Evolutionary conservation across 2,797 vertebrate genomes (phyloP), one percentile per base, ranked within the genome.

Genomic region (Moxostoma hubbsi): DNA sequence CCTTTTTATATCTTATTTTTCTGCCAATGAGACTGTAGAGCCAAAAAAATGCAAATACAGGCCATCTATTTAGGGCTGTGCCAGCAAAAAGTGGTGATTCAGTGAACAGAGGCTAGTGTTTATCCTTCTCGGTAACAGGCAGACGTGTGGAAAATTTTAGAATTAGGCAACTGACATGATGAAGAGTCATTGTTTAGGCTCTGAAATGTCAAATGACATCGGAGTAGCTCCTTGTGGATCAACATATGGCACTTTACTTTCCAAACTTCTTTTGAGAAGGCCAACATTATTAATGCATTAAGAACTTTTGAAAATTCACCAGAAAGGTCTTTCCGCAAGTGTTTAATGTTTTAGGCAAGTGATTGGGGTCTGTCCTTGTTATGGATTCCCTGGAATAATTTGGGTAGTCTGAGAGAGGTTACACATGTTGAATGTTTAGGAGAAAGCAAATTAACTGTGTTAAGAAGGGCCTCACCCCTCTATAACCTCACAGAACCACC

Each of bases 391-490:
- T 63, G 63, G 63, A 76, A 73, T 61, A 59, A 63, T 77, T 76
- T 50, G 58, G 58, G 55, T 24, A 58, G 49, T 68, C 70, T 59
- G 46, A n/a, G 11, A 81, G 73, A 58, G 58, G 51, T 79, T 69
- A 73, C 79, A 81, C 76, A 83, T 79, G 75, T 66, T 69, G 49
- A 68, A 83, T 81, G 75, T 83, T 83, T 81, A 55, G 65, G 55
- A 76, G 5, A 76, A 70, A 72, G 59, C 63, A 67, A 78, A 75
- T 75, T 50, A 70, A 69, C 63, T 67, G 66, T 54, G 61, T 54
- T 82, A 13, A 67, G 77, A 81, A 50, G 50, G 8, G 13, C 64
- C 10, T 75, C 47, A 66, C 76, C 57, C 11, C 57, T 74, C 46
- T 7, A 50, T 54, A 36, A 75, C 72, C 59, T 70, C 59, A 59